Base-by-base conservation (phyloP, 1,140 invertebrate genomes). In the Dreissena polymorpha region DNA sequence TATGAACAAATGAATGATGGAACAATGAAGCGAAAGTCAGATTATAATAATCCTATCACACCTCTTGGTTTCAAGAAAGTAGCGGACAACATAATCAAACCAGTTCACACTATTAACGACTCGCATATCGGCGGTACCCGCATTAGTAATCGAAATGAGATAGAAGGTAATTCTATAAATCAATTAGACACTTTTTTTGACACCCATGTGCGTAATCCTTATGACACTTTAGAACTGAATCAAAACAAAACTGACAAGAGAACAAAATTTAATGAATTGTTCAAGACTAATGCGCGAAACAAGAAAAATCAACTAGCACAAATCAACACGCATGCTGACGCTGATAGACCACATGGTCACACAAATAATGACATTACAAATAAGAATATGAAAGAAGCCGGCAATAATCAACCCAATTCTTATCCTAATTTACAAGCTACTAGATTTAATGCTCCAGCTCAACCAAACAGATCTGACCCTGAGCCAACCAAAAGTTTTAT, bases 221-320 rank as follows among this genome's bases (percentile, higher is more conserved):
- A n/a, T n/a, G n/a, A n/a, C n/a, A n/a, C n/a, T n/a, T n/a, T n/a
- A n/a, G 39, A 39, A 39, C 39, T 39, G 2, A 39, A 39, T 5
- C 39, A 60, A n/a, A 72, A 72, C n/a, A 6, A 50, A 14, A 51
- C 72, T 55, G 72, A 74, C 13, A 57, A 74, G 29, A 21, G 72
- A 27, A n/a, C 50, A 0, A 74, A 74, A 60, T 74, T 74, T 27
- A 74, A 74, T 74, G 55, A 6, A 0, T 29, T 74, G 10, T 74
- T 74, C 29, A 74, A 63, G 25, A 29, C 18, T 6, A 57, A 60
- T 6, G 16, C 72, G 29, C 16, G 39, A 39, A 39, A 5, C 39
- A 39, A 39, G 39, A 39, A 39, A 39, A 63, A 63, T 63, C 60
- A n/a, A n/a, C 60, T 5, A 25, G 60, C 18, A 63, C 60, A 63